Conservation (phyloP, 2,888 invertebrate species). For the Villa cingulata region DNA sequence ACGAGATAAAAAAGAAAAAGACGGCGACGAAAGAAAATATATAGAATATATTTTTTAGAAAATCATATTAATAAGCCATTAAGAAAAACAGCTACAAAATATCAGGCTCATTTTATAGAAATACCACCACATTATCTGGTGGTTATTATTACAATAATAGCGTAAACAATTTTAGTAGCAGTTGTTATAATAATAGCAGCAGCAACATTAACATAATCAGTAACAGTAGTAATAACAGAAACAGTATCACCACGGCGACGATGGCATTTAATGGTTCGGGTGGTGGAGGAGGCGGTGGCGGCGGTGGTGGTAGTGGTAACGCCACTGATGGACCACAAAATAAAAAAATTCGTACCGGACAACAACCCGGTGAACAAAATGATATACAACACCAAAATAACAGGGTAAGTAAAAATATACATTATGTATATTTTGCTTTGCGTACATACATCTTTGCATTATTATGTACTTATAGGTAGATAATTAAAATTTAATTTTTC, state of each 20-base stretch:
- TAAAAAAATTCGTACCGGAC: conserved; percentile 35
- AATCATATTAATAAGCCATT: too few relatives aligned
- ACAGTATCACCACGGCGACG: conserved; percentile 28
- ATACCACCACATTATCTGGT: not conserved
- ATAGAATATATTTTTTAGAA: too few relatives aligned
- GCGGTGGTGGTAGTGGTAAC: conserved; percentile 28
- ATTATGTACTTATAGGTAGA: too few relatives aligned
- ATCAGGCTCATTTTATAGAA: not conserved
- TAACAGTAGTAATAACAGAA: not conserved
- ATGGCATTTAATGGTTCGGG: conserved; percentile 26
- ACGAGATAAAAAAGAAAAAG: too few relatives aligned
- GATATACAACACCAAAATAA: conserved; percentile 6
- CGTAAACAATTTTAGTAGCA: not conserved
- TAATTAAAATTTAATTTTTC: too few relatives aligned
- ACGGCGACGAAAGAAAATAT: too few relatives aligned
- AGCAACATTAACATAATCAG: conserved; percentile 7
- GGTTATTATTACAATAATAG: not conserved
- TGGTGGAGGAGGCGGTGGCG: conserved; percentile 22
- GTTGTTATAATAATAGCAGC: conserved; percentile 3
- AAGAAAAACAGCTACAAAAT: not conserved
- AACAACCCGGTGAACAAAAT: conserved; percentile 28
- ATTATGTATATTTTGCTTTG: too few relatives aligned
- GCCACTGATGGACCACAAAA: conserved; percentile 34
- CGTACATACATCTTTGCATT: too few relatives aligned
- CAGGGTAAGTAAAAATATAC: conserved; percentile 5